These are phyloP conservation scores for Sebastes hopkinsi DNA, from an alignment of 2,797 vertebrate genomes.

Conservation along the genomic window DNA sequence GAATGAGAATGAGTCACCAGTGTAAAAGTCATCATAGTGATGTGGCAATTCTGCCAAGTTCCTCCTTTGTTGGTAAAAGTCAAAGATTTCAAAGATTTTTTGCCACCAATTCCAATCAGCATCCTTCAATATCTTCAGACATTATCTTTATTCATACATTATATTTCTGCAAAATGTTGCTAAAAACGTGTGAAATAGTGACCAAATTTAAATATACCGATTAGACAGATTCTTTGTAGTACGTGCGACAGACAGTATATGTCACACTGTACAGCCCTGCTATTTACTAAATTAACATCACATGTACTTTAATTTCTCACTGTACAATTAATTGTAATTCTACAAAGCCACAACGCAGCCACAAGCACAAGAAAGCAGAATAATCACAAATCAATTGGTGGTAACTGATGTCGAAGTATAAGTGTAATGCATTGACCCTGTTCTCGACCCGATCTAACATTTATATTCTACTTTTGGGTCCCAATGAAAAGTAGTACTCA, in stretches of 20 bases:
- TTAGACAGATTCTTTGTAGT: too few relatives aligned
- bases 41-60: constrained; percentile 1
- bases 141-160: not conserved
- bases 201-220: too few relatives aligned
- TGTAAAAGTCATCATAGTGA: not conserved
- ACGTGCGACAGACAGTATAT: too few relatives aligned
- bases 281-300: not conserved
- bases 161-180: not conserved
- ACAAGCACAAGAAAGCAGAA: not conserved
- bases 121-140: not conserved
- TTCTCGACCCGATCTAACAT: not conserved
- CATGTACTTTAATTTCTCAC: not conserved
- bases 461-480: not conserved
- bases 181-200: not conserved
- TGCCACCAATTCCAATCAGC: not conserved
- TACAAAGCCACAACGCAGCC: not conserved
- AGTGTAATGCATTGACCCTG: not conserved
- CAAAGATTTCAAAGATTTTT: not conserved
- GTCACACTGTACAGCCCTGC: too few relatives aligned
- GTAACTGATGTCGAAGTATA: not conserved
- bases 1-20: not conserved
- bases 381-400: not conserved
- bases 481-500: not conserved
- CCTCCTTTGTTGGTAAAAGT: not conserved
- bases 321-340: not conserved